Percentiles rank a stretch among this genome's conserved stretches.
Conservation (phyloP, 30 jellyfish, hydroid and myxozoan genomes). For the Clytia hemisphaerica region DNA sequence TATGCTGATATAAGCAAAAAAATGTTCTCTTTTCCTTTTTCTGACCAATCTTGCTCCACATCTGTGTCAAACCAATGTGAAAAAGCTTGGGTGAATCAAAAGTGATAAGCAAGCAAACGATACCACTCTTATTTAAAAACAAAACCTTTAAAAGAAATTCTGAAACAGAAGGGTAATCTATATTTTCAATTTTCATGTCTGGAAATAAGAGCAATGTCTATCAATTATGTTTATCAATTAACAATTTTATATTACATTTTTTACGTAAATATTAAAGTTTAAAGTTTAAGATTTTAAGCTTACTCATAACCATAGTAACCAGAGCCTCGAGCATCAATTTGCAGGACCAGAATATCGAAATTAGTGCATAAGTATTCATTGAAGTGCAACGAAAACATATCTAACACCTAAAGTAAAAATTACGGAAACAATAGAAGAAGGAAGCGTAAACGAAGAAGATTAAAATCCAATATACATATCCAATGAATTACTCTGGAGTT, state of each 20-base stretch:
- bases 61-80: too few species aligned
- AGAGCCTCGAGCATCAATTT: constrained; percentile 90
- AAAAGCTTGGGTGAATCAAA: not conserved
- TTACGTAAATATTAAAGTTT: too few species aligned
- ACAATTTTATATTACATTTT: too few species aligned
- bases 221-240: too few species aligned
- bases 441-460: not conserved
- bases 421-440: not conserved
- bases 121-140: too few species aligned
- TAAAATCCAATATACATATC: not conserved
- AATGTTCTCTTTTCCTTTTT: too few species aligned
- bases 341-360: constrained; percentile 66
- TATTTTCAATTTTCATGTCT: too few species aligned
- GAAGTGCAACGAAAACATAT: constrained; percentile 30
- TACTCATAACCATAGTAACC: constrained; percentile 91
- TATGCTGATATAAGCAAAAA: too few species aligned
- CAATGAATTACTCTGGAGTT: too few species aligned
- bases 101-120: not conserved
- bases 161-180: not conserved
- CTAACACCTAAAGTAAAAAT: constrained; percentile 26
- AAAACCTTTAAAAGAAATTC: too few species aligned
- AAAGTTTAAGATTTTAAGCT: constrained; percentile 14
- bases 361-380: constrained; percentile 38
- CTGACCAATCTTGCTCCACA: too few species aligned
- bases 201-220: not conserved